These are phyloP conservation scores for Oreortyx pictus DNA, from an alignment of 2,797 vertebrate genomes.

Conservation along the genomic window DNA sequence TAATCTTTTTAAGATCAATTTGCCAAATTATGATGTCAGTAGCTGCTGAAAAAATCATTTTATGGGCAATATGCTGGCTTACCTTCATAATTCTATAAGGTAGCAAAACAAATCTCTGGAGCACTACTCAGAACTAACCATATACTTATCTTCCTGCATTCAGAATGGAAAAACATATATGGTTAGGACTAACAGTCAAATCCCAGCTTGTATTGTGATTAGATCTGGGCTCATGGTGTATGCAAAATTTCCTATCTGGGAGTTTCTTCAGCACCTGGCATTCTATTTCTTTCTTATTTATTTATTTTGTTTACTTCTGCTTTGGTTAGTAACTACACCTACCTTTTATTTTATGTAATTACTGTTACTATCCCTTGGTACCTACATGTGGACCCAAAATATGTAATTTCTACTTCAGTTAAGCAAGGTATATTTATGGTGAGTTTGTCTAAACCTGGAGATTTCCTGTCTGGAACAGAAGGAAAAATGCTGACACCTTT, in stretches of 20 bases:
- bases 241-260: not conserved
- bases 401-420: not conserved
- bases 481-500: not conserved
- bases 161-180: not conserved
- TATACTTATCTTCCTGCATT: not conserved
- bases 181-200: not conserved
- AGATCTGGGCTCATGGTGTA: not conserved
- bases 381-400: accelerated
- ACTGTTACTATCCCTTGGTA: not conserved
- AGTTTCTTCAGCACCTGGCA: not conserved
- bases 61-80: slow-evolving; percentile 70
- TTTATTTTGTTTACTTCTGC: not conserved
- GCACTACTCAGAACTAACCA: not conserved
- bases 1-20: slow-evolving; percentile 61
- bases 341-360: not conserved
- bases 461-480: not conserved
- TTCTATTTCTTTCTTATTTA: not conserved
- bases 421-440: not conserved
- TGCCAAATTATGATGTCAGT: slow-evolving; percentile 53
- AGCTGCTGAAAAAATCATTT: slow-evolving; percentile 56
- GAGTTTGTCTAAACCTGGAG: not conserved
- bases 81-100: slow-evolving; percentile 30
- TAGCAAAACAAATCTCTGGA: not conserved
- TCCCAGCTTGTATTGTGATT: not conserved
- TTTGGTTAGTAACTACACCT: not conserved